Evolutionary conservation across 2,888 invertebrate genomes (phyloP).

Genomic region (Tetragonisca angustula): DNA sequence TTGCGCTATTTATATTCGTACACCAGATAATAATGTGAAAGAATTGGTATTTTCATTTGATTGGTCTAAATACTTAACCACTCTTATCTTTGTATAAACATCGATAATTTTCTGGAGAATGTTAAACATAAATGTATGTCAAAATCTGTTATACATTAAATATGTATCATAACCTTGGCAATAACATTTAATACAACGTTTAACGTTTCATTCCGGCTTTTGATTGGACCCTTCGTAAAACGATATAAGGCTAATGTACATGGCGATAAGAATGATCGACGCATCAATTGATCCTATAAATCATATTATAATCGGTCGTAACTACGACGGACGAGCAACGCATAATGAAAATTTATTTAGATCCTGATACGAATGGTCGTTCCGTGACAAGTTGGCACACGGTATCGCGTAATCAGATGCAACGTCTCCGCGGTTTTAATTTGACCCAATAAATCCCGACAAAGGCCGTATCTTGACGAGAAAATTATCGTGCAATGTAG

Average conservation of each 20-base stretch:
- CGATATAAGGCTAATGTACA: background rate
- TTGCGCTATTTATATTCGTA: too few relatives aligned
- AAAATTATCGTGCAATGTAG: slow-evolving; percentile 16
- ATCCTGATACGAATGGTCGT: background rate
- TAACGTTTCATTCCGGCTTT: background rate
- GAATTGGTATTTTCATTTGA: background rate
- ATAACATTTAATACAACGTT: background rate
- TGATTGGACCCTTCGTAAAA: background rate
- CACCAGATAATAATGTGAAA: background rate
- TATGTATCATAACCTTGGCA: background rate
- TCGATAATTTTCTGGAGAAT: background rate
- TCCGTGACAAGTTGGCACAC: background rate
- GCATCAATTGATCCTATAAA: slow-evolving; percentile 7
- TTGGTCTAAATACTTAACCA: background rate
- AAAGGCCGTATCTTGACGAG: slow-evolving; percentile 19
- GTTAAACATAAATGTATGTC: background rate
- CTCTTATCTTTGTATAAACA: background rate
- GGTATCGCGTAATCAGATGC: background rate
- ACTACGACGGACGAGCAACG: background rate
- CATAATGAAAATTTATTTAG: slow-evolving; percentile 32
- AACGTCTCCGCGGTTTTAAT: slow-evolving; percentile 27
- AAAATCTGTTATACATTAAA: too few relatives aligned
- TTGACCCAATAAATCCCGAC: slow-evolving; percentile 23
- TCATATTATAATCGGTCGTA: background rate
- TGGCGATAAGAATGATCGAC: slow-evolving; percentile 5